Percentiles rank a stretch among this genome's conserved stretches.
Evolutionary conservation across 2,113 vertebrate genomes (phyloP).

Genomic region (Calyptommatus sinebrachiatus): DNA sequence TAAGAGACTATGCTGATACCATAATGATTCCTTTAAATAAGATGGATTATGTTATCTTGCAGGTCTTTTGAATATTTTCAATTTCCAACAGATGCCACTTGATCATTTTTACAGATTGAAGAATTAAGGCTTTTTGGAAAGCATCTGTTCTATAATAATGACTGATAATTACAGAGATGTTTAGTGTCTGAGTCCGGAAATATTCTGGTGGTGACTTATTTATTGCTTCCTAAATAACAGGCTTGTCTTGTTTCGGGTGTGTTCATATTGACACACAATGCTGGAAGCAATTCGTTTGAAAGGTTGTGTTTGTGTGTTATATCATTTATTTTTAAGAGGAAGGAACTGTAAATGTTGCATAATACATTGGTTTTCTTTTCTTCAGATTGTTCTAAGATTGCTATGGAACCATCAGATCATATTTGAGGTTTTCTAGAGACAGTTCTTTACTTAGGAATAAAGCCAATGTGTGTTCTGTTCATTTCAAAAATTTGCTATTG

Average conservation of each 20-base stretch:
- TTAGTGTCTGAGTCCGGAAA: constrained; percentile 11
- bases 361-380: not conserved
- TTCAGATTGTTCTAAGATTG: not conserved
- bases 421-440: not conserved
- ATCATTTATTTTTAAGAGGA: not conserved
- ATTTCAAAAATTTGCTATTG: not conserved
- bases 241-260: constrained; percentile 33
- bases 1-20: not conserved
- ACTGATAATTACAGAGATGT: constrained; percentile 19
- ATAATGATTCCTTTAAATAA: not conserved
- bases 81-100: not conserved
- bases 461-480: not conserved
- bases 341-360: not conserved
- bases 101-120: not conserved
- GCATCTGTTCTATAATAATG: constrained; percentile 47
- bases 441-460: not conserved
- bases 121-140: constrained; percentile 6
- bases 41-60: not conserved
- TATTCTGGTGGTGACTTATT: constrained; percentile 22
- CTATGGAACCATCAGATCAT: not conserved
- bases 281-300: not conserved
- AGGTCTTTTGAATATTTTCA: not conserved
- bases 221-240: constrained; percentile 43
- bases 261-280: not conserved
- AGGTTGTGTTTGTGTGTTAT: not conserved